Evolutionary conservation across 2,113 vertebrate species (phyloP).

Genomic region (Riparia riparia): DNA sequence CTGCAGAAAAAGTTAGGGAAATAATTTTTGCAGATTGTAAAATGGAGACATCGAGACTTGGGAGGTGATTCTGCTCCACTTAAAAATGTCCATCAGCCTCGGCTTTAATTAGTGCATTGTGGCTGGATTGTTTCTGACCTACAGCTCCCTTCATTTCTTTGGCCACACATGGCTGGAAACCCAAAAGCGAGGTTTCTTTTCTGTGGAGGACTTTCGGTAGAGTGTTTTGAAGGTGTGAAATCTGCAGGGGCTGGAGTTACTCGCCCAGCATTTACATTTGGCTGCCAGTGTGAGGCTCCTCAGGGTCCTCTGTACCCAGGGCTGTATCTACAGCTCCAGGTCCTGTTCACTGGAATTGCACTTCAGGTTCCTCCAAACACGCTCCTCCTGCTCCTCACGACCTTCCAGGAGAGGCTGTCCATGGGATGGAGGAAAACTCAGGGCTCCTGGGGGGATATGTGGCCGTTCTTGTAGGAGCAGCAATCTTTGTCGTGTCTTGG

Average conservation of each 20-base stretch:
- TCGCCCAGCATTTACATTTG: not conserved
- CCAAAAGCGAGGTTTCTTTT: not conserved
- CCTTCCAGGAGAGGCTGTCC: not conserved
- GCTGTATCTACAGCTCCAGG: not conserved
- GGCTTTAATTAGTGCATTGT: not conserved
- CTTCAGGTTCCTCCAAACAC: not conserved
- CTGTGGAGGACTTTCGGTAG: not conserved
- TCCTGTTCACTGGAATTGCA: not conserved
- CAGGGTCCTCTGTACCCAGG: not conserved
- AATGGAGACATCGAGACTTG: not conserved
- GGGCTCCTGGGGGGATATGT: no score
- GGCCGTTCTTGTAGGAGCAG: not conserved
- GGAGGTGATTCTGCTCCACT: not conserved
- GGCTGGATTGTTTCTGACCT: not conserved
- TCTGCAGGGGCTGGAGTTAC: not conserved
- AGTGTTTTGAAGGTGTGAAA: not conserved
- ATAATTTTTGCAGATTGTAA: conserved; percentile 22
- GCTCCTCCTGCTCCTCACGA: not conserved
- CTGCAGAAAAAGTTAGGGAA: conserved; percentile 1
- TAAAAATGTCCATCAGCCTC: not conserved
- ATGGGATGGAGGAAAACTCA: not conserved
- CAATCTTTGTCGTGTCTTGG: not conserved
- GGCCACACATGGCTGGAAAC: not conserved
- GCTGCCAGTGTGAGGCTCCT: not conserved
- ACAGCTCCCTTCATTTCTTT: not conserved